Conservation (phyloP, 2,113 vertebrate genomes). For the Lonchura striata region DNA sequence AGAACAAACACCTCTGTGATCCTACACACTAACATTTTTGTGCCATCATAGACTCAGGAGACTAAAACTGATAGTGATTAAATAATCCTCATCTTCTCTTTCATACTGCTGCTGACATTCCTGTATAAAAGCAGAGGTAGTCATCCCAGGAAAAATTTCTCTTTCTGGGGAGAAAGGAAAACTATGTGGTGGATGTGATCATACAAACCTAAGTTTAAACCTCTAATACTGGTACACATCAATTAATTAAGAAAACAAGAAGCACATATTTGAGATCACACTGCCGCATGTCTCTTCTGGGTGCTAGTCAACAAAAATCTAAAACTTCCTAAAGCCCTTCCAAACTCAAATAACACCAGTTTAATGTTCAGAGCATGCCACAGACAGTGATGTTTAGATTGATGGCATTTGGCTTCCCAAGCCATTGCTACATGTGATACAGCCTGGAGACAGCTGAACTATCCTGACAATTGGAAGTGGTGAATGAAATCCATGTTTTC, state of each 20-base stretch:
- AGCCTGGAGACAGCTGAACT: background rate
- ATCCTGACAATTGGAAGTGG: background rate
- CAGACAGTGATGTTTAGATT: background rate
- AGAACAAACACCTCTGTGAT: background rate
- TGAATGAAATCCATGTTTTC: background rate
- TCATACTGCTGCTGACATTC: background rate
- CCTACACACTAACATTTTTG: background rate
- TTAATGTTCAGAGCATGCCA: background rate
- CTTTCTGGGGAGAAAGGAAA: background rate
- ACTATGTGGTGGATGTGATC: background rate
- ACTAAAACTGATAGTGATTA: background rate
- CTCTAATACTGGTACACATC: background rate
- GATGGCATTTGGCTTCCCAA: background rate
- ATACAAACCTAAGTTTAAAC: background rate
- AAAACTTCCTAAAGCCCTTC: background rate
- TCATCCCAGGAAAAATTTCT: background rate
- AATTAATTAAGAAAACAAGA: background rate
- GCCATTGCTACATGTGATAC: background rate
- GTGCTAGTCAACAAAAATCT: background rate
- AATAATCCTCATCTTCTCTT: background rate
- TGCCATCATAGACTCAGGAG: background rate
- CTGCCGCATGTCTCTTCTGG: background rate
- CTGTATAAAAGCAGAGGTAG: background rate
- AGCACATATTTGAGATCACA: background rate
- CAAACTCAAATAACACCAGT: background rate